phyloP scores from a whole-genome alignment of 30 jellyfish, hydroid and myxozoan species.

The Hydractinia symbiolongicarpus region DNA sequence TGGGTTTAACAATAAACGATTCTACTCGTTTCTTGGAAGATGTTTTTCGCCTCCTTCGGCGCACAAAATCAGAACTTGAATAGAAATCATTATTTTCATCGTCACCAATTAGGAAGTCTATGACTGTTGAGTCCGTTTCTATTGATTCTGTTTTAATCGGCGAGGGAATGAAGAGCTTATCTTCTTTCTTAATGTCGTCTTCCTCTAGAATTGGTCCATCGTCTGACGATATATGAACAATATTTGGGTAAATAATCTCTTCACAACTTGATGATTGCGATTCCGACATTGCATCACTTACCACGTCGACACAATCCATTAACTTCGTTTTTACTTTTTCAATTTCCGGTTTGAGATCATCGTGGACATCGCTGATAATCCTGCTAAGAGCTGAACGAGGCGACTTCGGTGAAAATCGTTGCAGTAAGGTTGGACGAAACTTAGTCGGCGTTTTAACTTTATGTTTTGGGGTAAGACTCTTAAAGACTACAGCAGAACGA shows the following conservation, averaged over 20 bases:
- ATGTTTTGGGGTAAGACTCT: background rate
- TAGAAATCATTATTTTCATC: background rate
- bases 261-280: conserved; percentile 1
- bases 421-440: background rate
- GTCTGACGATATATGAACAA: conserved; percentile 9
- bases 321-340: background rate
- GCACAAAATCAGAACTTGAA: background rate
- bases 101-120: background rate
- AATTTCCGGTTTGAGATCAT: background rate
- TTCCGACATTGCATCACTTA: background rate
- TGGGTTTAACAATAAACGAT: conserved; percentile 11
- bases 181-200: background rate
- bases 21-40: conserved; percentile 27
- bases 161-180: background rate
- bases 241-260: background rate
- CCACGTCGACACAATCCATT: background rate
- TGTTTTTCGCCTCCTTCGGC: conserved; percentile 17
- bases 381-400: conserved; percentile 2
- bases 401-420: background rate
- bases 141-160: background rate
- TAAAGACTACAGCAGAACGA: background rate
- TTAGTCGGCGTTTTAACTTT: background rate
- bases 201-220: background rate
- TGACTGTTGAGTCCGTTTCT: background rate
- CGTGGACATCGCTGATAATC: background rate